Conservation (phyloP, 1,140 invertebrate genomes). For the Dermatophagoides farinae region DNA sequence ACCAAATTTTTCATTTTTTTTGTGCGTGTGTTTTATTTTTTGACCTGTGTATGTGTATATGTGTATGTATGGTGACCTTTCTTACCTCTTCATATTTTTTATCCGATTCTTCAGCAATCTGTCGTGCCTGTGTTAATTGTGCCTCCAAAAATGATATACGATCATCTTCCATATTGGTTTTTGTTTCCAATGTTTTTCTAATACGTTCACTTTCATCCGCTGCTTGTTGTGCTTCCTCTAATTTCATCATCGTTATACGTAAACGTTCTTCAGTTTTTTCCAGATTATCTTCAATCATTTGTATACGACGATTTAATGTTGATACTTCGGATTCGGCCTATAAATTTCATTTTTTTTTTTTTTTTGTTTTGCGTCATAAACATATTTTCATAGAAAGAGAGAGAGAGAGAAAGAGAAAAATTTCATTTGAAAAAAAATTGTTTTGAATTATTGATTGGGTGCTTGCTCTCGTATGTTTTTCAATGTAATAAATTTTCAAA, state of each 20-base stretch:
- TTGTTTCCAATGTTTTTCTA: conserved; percentile 87
- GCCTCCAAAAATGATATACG: conserved; percentile 79
- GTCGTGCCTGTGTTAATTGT: conserved; percentile 83
- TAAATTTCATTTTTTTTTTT: neutral
- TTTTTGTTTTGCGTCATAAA: too few species aligned
- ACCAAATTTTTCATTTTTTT: too few species aligned
- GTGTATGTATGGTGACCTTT: neutral
- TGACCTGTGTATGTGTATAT: too few species aligned
- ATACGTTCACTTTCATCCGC: conserved; percentile 96
- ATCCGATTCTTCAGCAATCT: conserved; percentile 93
- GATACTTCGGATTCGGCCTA: conserved; percentile 5
- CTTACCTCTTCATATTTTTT: conserved; percentile 97
- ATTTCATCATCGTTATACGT: conserved; percentile 60
- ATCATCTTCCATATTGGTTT: conserved; percentile 96
- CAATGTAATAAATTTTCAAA: too few species aligned
- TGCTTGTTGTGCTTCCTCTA: conserved; percentile 92
- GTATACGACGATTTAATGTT: conserved; percentile 78
- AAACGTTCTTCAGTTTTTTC: conserved; percentile 46
- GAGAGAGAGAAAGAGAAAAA: too few species aligned
- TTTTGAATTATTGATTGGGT: neutral
- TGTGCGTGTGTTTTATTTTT: too few species aligned
- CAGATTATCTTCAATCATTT: conserved; percentile 74
- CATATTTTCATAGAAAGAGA: too few species aligned
- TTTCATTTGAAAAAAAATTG: too few species aligned
- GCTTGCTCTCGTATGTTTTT: too few species aligned